Evolutionary conservation across 1,140 invertebrate species (phyloP).

Genomic region (Aphelinus certus): DNA sequence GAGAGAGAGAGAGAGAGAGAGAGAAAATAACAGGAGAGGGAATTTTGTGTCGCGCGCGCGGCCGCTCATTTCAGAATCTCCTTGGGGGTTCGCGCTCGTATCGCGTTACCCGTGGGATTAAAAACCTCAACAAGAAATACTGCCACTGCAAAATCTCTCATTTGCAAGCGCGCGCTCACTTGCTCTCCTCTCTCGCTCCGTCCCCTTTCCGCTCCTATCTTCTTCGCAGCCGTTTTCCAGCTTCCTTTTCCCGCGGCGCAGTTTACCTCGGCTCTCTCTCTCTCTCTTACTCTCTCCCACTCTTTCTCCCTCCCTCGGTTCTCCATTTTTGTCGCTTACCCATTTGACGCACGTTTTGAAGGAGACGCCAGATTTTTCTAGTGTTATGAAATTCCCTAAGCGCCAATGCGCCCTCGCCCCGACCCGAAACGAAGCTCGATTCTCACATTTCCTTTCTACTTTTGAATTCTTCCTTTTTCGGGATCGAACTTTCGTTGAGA

Average conservation of each 20-base stretch:
- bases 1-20: not conserved
- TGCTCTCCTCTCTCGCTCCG: too few species aligned
- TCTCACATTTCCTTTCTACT: too few species aligned
- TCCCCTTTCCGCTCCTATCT: too few species aligned
- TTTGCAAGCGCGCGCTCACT: constrained; percentile 47
- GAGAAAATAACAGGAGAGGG: not conserved
- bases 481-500: too few species aligned
- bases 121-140: constrained; percentile 57
- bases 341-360: too few species aligned
- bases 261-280: constrained; percentile 1
- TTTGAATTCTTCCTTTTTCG: too few species aligned
- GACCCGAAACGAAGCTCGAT: too few species aligned
- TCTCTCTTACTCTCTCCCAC: constrained; percentile 31
- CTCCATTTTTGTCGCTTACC: too few species aligned
- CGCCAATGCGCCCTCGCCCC: too few species aligned
- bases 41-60: constrained; percentile 5
- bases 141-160: constrained; percentile 53
- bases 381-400: too few species aligned
- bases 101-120: constrained; percentile 55
- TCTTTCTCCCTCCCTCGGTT: not conserved
- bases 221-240: too few species aligned
- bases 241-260: not conserved
- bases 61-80: not conserved
- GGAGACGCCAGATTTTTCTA: too few species aligned
- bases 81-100: constrained; percentile 37